phyloP scores from a whole-genome alignment of 2,888 invertebrate genomes.

The Rhingia campestris region DNA sequence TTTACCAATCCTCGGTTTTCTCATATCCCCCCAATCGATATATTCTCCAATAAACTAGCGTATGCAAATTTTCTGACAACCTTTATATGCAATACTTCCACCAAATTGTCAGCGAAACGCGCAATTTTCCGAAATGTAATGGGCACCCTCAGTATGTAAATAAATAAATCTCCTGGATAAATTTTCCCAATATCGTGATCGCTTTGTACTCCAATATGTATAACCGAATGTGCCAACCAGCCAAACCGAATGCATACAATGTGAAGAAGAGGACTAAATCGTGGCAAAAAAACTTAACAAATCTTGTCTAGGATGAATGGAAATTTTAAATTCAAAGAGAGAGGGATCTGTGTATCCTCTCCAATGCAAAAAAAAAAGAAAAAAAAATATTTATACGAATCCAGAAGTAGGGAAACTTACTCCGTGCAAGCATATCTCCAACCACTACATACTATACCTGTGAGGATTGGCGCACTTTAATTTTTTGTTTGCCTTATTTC shows the following conservation, averaged over 20 bases:
- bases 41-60: constrained; percentile 58
- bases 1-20: constrained; percentile 11
- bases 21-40: not conserved
- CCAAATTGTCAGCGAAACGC: constrained; percentile 52
- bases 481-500: constrained; percentile 33
- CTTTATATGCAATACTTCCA: constrained; percentile 44
- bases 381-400: not conserved
- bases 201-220: constrained; percentile 42
- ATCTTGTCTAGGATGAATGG: constrained; percentile 29
- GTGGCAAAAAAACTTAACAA: constrained; percentile 20
- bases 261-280: constrained; percentile 39
- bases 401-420: constrained; percentile 10
- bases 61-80: constrained; percentile 66
- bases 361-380: not conserved
- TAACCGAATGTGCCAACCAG: not conserved
- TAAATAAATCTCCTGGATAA: constrained; percentile 64
- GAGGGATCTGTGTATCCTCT: constrained; percentile 5
- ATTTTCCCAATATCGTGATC: constrained; percentile 63
- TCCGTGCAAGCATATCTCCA: constrained; percentile 8
- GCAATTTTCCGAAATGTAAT: constrained; percentile 49
- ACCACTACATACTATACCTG: not conserved
- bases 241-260: constrained; percentile 27
- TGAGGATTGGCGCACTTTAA: constrained; percentile 40
- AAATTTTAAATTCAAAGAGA: constrained; percentile 53
- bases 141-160: constrained; percentile 54